These are phyloP conservation scores for Andinoacara biseriatus DNA, from an alignment of 2,113 vertebrate species.

Conservation along the genomic window DNA sequence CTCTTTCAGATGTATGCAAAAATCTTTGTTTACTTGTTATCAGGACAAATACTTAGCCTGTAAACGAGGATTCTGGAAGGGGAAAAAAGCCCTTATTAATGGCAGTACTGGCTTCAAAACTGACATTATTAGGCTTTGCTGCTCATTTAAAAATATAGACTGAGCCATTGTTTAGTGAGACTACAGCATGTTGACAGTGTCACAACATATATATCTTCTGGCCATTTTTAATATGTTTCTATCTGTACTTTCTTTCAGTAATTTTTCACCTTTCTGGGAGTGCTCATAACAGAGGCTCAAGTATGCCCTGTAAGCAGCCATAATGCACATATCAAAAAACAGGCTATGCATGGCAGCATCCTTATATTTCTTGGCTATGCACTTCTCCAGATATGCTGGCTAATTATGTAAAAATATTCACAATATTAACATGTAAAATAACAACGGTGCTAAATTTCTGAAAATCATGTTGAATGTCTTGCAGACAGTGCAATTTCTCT, in stretches of 20 bases:
- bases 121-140: background rate
- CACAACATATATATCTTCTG: background rate
- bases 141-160: background rate
- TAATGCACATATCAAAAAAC: background rate
- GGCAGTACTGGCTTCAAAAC: background rate
- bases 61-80: background rate
- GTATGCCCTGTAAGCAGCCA: background rate
- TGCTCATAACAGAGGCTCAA: background rate
- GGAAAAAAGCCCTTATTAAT: background rate
- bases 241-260: no score
- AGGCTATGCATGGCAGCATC: background rate
- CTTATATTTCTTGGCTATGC: background rate
- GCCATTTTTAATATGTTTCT: background rate
- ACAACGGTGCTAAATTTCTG: background rate
- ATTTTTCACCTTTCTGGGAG: no score
- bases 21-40: background rate
- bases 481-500: background rate
- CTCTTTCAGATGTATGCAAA: background rate
- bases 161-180: background rate
- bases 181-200: background rate
- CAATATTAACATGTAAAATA: background rate
- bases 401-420: background rate
- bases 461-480: background rate
- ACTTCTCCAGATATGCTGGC: background rate
- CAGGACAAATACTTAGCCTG: accelerated